phyloP scores from a whole-genome alignment of 2,113 vertebrate genomes.

The Mobula birostris region DNA sequence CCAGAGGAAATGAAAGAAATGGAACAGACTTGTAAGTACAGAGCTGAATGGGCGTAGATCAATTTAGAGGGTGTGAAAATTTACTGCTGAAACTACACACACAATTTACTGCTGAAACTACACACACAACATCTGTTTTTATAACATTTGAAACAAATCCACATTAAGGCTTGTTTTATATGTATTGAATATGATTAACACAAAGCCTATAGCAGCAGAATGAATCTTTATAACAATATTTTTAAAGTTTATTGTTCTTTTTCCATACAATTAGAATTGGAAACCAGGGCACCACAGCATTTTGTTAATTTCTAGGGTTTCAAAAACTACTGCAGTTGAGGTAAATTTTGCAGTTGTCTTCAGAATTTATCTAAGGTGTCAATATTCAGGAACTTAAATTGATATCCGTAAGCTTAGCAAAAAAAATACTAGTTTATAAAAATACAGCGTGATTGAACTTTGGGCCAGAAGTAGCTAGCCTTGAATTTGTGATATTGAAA shows the following conservation, averaged over 20 bases:
- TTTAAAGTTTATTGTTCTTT: background rate
- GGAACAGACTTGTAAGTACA: slow-evolving; percentile 84
- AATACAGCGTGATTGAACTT: background rate
- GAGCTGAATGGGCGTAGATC: background rate
- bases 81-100: background rate
- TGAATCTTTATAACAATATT: background rate
- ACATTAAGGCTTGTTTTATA: background rate
- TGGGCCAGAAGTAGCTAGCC: background rate
- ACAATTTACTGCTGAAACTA: background rate
- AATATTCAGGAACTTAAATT: background rate
- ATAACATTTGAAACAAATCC: background rate
- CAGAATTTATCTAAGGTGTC: background rate
- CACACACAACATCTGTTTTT: too few species aligned
- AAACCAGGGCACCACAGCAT: too few species aligned
- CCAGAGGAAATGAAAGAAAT: slow-evolving; percentile 92
- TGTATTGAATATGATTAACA: background rate
- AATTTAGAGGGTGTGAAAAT: background rate
- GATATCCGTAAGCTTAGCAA: background rate
- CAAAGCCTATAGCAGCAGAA: background rate
- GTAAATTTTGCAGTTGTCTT: background rate
- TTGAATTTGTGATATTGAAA: background rate
- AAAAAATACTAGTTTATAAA: background rate
- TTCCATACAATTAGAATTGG: background rate
- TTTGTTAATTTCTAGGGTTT: background rate
- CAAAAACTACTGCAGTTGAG: background rate